Base-by-base conservation (phyloP, 2,113 vertebrate genomes). In the Orcinus orca region DNA sequence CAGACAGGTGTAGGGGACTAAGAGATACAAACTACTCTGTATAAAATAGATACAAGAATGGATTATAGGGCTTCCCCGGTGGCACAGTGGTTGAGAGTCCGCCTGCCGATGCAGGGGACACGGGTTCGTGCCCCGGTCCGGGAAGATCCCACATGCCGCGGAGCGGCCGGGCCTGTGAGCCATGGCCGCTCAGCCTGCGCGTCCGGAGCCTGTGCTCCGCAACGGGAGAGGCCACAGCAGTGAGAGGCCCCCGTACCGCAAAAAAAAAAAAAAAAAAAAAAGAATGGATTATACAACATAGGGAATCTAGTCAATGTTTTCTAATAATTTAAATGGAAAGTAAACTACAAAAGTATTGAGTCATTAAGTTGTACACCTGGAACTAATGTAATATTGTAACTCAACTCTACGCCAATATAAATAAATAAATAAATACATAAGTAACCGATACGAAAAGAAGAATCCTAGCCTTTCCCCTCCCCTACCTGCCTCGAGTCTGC, bases 371-470 rank as follows among this genome's bases (percentile, higher is more conserved):
- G 14, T 74, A 44, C 25, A 44, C 8, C 25, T 74, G 38, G 21
- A 74, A 44, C 14, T 29, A 8, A 74, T 44, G 29, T 8, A 74
- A 29, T 8, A 29, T 5, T 44, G 41, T 29, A 44, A 29, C 38
- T 74, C 41, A 44, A 44, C 38, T 17, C 29, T 15, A 29, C 2
- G 14, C 44, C 71, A 29, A 9, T 2, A 29, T 6, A 44, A 62
- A 62, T 62, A 53, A 53, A 17, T 53, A 44, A 29, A 44, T 17
- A 44, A 44, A 26, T 5, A 44, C 2, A 0, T 29, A 17, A 47
- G 41, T 21, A 12, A 20, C 2, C 9, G 20, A 33, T 1, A 0
- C 0, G 29, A 31, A 5, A 6, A 0, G 2, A 50, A 31, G 44
- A 18, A 21, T 33, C 74, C 74, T 21, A 50, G 17, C 44, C 74